Percentiles rank a stretch among this genome's conserved stretches.
phyloP scores from a whole-genome alignment of 2,888 invertebrate genomes.

The Linyphia triangularis region DNA sequence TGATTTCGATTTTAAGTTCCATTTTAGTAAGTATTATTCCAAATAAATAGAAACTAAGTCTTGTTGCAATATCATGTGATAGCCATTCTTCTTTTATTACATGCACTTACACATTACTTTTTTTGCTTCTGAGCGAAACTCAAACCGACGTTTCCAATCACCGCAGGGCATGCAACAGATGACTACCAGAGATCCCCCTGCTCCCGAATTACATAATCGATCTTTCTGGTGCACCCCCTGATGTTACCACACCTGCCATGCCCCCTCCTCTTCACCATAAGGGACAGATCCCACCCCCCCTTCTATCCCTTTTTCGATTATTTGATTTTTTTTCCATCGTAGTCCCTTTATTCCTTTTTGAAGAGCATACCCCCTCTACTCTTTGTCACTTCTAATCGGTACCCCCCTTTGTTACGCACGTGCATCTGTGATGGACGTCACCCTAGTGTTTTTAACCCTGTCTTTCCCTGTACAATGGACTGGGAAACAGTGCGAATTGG shows the following conservation, averaged over 20 bases:
- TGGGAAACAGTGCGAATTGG: neutral
- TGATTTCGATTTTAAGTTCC: too few species aligned
- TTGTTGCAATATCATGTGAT: too few species aligned
- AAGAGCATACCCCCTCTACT: neutral
- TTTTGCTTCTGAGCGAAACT: too few species aligned
- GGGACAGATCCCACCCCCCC: too few species aligned
- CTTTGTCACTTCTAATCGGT: neutral
- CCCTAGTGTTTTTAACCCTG: neutral
- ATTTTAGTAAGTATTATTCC: too few species aligned
- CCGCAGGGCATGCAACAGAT: neutral
- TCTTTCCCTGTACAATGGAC: neutral
- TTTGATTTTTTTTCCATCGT: neutral
- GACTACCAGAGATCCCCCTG: neutral
- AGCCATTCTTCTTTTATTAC: too few species aligned
- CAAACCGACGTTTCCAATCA: too few species aligned
- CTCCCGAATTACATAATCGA: conserved; percentile 62
- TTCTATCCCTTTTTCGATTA: neutral
- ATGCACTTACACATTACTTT: too few species aligned
- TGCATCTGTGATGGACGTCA: too few species aligned
- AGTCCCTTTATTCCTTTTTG: neutral
- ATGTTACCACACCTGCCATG: conserved; percentile 43
- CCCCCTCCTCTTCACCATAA: too few species aligned
- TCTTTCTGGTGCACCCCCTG: conserved; percentile 25
- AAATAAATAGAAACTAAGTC: too few species aligned
- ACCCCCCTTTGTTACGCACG: neutral